Evolutionary conservation across 2,888 invertebrate species (phyloP).

Genomic region (Drosophila mercatorum): DNA sequence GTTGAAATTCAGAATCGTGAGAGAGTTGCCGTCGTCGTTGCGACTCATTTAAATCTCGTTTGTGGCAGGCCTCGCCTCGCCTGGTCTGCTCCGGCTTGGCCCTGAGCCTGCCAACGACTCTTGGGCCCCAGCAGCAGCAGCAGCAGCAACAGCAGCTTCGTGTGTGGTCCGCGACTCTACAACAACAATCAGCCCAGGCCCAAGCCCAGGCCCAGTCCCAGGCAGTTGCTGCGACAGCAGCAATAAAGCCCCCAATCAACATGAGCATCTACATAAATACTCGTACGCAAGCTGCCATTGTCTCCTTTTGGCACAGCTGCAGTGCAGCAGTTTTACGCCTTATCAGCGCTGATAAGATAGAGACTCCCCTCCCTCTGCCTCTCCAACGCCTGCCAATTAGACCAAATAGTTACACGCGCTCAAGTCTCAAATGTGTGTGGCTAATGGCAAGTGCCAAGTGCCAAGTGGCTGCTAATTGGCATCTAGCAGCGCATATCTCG

Average conservation of each 20-base stretch:
- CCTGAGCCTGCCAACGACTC: constrained; percentile 47
- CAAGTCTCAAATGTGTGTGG: constrained; percentile 28
- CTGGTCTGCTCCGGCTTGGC: constrained; percentile 28
- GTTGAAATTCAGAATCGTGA: constrained; percentile 80
- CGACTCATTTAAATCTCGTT: constrained; percentile 82
- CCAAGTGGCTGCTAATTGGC: constrained; percentile 73
- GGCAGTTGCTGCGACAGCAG: constrained; percentile 31
- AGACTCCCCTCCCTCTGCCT: background rate
- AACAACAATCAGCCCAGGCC: constrained; percentile 31
- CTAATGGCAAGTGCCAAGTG: constrained; percentile 66
- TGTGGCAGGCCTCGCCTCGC: constrained; percentile 64
- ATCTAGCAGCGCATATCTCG: constrained; percentile 26
- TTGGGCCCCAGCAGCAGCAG: constrained; percentile 23
- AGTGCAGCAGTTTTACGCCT: constrained; percentile 23
- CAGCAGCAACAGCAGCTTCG: constrained; percentile 47
- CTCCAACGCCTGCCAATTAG: constrained; percentile 69
- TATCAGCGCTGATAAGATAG: constrained; percentile 48
- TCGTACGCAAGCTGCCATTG: constrained; percentile 56
- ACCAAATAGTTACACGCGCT: constrained; percentile 21
- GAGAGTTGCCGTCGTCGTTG: constrained; percentile 72
- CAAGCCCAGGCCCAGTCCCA: no score
- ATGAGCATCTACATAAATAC: constrained; percentile 68
- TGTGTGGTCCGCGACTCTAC: constrained; percentile 65
- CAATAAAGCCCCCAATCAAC: constrained; percentile 66
- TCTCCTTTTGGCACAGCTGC: constrained; percentile 37